These are phyloP conservation scores for Heliothis virescens DNA, from an alignment of 1,140 invertebrate genomes.

Conservation along the genomic window DNA sequence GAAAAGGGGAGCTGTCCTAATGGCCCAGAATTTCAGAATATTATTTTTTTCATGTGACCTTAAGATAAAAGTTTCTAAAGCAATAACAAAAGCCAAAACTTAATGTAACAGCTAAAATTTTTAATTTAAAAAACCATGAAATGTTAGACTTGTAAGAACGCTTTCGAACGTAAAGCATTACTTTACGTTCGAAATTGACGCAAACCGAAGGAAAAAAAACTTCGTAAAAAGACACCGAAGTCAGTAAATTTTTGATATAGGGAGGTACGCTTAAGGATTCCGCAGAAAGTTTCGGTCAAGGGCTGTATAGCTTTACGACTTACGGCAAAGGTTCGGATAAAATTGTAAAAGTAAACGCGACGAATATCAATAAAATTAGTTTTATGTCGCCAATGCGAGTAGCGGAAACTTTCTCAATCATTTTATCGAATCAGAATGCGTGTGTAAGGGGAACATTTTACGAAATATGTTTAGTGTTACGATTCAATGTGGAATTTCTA, in stretches of 20 bases:
- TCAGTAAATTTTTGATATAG: conserved; percentile 56
- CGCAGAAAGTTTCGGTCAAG: conserved; percentile 54
- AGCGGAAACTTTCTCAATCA: conserved; percentile 55
- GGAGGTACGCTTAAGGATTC: conserved; percentile 49
- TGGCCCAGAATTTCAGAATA: conserved; percentile 55
- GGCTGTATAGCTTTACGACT: conserved; percentile 48
- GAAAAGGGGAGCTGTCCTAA: conserved; percentile 45
- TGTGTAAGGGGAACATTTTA: conserved; percentile 37
- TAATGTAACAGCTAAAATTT: conserved; percentile 41
- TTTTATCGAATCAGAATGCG: conserved; percentile 55
- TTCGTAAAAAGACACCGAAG: conserved; percentile 46
- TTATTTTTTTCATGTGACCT: conserved; percentile 52
- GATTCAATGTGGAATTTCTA: conserved; percentile 30
- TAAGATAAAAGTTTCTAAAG: conserved; percentile 50
- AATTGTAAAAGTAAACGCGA: conserved; percentile 53
- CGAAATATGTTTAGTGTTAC: conserved; percentile 34
- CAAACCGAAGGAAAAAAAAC: conserved; percentile 32
- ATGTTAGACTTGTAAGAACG: conserved; percentile 14
- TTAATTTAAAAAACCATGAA: conserved; percentile 43
- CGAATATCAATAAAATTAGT: conserved; percentile 58
- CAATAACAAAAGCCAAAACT: conserved; percentile 50
- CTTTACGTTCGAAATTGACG: conserved; percentile 32
- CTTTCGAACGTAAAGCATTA: conserved; percentile 24
- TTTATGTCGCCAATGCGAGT: conserved; percentile 52
- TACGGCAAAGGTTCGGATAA: conserved; percentile 44